These are phyloP conservation scores for Eleginops maclovinus DNA, from an alignment of 2,113 vertebrate genomes.

Conservation along the genomic window DNA sequence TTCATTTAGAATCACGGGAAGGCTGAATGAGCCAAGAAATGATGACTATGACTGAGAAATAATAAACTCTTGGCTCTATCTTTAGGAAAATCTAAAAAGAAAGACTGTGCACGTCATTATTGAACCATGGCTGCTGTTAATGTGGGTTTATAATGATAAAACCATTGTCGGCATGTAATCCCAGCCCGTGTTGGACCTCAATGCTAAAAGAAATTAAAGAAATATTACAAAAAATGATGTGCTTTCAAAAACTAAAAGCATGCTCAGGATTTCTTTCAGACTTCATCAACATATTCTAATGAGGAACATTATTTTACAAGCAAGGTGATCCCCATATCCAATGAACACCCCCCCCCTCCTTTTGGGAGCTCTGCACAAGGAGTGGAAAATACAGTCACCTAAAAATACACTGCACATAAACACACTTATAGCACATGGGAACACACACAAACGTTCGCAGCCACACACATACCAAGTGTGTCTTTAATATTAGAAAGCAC, in stretches of 20 bases:
- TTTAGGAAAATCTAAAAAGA: neutral
- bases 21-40: neutral
- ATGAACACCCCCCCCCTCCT: neutral
- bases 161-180: neutral
- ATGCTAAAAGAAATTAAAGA: constrained; percentile 10
- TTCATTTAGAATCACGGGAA: neutral
- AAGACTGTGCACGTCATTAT: neutral
- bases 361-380: constrained; percentile 75
- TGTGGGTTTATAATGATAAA: neutral
- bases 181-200: constrained; percentile 12
- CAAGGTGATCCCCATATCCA: constrained; percentile 53
- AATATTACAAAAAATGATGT: neutral
- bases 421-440: constrained; percentile 53
- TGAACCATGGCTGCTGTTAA: constrained; percentile 17
- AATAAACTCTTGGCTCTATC: neutral
- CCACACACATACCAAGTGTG: constrained; percentile 50
- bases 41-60: constrained; percentile 12
- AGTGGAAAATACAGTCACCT: constrained; percentile 83
- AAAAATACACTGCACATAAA: constrained; percentile 79
- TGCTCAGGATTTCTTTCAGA: constrained; percentile 11
- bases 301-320: constrained; percentile 8
- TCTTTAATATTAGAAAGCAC: constrained; percentile 82
- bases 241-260: neutral
- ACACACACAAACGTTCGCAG: constrained; percentile 14
- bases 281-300: constrained; percentile 14